These are phyloP conservation scores for Eupithecia inturbata DNA, from an alignment of 2,888 invertebrate genomes.

Conservation along the genomic window DNA sequence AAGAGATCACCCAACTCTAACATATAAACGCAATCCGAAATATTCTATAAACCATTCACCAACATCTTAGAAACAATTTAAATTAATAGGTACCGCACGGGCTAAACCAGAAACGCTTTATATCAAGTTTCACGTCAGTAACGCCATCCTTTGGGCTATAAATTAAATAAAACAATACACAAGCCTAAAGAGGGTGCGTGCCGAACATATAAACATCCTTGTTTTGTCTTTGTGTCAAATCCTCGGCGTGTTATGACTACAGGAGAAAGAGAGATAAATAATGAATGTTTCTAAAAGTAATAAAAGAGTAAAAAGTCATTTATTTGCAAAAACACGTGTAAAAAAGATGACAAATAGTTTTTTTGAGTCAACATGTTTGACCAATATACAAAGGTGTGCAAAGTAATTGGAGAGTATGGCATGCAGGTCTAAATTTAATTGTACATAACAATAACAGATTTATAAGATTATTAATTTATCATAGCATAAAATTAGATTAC, in stretches of 20 bases:
- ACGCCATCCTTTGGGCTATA: conserved; percentile 45
- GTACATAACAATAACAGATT: no score
- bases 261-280: conserved; percentile 24
- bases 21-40: not conserved
- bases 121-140: conserved; percentile 44
- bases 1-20: not conserved
- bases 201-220: conserved; percentile 54
- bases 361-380: no score
- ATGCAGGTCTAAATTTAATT: no score
- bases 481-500: no score
- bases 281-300: no score
- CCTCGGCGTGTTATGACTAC: conserved; percentile 55
- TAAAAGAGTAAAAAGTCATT: no score
- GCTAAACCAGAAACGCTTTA: conserved; percentile 18
- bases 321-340: no score
- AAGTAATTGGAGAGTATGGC: no score
- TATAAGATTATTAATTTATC: no score
- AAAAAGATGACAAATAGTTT: no score
- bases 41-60: not conserved
- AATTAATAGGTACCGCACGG: conserved; percentile 14
- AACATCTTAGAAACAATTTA: conserved; percentile 20
- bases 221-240: conserved; percentile 61
- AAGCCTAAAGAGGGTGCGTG: conserved; percentile 52
- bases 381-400: no score
- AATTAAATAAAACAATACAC: conserved; percentile 56